Evolutionary conservation across 2,113 vertebrate species (phyloP), one percentile per base, ranked within the genome.

Genomic region (Ophthalmolycus amberensis): DNA sequence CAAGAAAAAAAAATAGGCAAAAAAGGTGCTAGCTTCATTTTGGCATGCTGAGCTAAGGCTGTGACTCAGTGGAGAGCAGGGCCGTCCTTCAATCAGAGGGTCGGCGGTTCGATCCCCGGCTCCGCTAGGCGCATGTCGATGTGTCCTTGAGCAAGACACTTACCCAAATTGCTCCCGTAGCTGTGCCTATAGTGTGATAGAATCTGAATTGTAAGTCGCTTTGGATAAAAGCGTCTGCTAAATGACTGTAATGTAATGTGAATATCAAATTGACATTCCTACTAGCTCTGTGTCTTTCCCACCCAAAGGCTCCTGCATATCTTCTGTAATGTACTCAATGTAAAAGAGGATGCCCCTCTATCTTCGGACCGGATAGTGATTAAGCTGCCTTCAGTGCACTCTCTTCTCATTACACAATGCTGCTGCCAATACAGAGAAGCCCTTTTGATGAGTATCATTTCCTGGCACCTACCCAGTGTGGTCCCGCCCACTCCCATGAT

Each of bases 401-500:
- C n/a, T 32, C 22, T 60, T 34, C 14, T 59, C 22, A 50, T 38
- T 34, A 27, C 20, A 20, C 22, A 15, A 37, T 0, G 1, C 50
- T 66, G 38, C 14, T 54, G 58, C 32, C 11, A 34, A 42, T n/a
- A 50, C 25, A 68, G 12, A 44, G 38, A n/a, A 32, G n/a, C 8
- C 22, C 18, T 16, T 64, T 54, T 4, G 38, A 15, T 9, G 22
- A 1, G 50, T 18, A 22, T 9, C 0, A 27, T 69, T 54, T 29
- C 42, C 6, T n/a, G 48, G 11, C 50, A 86, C 96, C 93, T 89
- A 99, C 98, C 98, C 14, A 97, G 77, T 48, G 86, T 95, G 77
- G 96, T 96, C 83, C 97, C 97, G 64, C 99, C 97, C 93, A 97
- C 95, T 83, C 98, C 97, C 97, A 98, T 98, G 92, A 99, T 97